A percentile compares a stretch with the other conserved stretches of the same genome.
Evolutionary conservation across 1,140 invertebrate genomes (phyloP).

Genomic region (Magallana ariakensis): DNA sequence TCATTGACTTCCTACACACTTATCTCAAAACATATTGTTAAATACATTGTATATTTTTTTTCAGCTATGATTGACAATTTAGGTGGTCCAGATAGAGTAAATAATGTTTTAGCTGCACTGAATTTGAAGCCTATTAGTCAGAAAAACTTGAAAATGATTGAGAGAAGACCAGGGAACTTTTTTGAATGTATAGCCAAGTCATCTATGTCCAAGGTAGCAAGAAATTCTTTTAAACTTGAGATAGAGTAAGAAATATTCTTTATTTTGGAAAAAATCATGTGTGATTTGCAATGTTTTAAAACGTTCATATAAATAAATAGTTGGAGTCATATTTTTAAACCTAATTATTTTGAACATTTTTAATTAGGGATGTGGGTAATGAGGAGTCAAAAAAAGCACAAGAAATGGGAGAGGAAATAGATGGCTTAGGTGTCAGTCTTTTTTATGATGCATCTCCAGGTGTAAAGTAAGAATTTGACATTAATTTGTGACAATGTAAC

Average conservation of each 20-base stretch:
- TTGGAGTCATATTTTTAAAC: too few relatives aligned
- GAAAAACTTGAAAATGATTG: slow-evolving; percentile 41
- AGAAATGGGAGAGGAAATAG: too few relatives aligned
- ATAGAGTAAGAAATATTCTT: slow-evolving; percentile 17
- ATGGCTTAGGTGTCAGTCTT: slow-evolving; percentile 36
- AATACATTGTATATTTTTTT: not conserved
- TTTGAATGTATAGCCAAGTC: slow-evolving; percentile 37
- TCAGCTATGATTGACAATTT: slow-evolving; percentile 42
- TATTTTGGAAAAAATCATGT: too few relatives aligned
- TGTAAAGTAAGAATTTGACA: not conserved
- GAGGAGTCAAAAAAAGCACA: too few relatives aligned
- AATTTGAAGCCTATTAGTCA: slow-evolving; percentile 44
- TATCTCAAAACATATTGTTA: too few relatives aligned
- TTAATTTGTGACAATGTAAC: too few relatives aligned
- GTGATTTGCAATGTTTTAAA: too few relatives aligned
- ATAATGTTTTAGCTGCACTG: slow-evolving; percentile 34
- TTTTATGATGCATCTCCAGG: slow-evolving; percentile 37
- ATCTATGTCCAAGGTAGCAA: not conserved
- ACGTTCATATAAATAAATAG: too few relatives aligned
- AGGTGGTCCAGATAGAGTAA: slow-evolving; percentile 44
- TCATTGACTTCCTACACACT: too few relatives aligned
- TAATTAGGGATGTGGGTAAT: too few relatives aligned
- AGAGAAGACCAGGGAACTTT: slow-evolving; percentile 40
- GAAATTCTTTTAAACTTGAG: slow-evolving; percentile 35
- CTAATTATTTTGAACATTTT: too few relatives aligned